A percentile compares a stretch with the other conserved stretches of the same genome.
Evolutionary conservation across 2,888 invertebrate genomes (phyloP).

Genomic region (Cataglyphis altisquamis): DNA sequence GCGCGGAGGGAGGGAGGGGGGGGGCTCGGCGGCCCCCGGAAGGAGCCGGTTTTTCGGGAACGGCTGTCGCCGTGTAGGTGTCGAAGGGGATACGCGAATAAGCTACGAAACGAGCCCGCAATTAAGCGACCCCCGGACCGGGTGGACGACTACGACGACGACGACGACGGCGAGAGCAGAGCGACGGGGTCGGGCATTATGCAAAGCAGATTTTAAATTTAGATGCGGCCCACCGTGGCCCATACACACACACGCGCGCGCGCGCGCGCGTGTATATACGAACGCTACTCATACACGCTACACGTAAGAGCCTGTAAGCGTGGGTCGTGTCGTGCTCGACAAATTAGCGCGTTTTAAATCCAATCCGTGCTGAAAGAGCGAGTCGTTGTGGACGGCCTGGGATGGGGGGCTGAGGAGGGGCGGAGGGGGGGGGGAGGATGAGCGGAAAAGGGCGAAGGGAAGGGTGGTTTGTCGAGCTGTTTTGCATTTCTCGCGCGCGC

Average conservation of each 20-base stretch:
- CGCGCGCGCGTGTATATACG: constrained; percentile 37
- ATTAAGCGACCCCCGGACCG: constrained; percentile 81
- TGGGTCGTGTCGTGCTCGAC: constrained; percentile 79
- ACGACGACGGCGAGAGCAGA: constrained; percentile 70
- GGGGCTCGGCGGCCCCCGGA: constrained; percentile 58
- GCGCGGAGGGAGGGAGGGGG: too few relatives aligned
- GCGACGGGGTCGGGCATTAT: constrained; percentile 82
- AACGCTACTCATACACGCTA: constrained; percentile 8
- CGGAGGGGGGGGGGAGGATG: constrained; percentile 9
- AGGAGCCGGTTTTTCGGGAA: constrained; percentile 80
- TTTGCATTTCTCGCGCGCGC: constrained; percentile 80
- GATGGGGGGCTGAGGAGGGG: not conserved
- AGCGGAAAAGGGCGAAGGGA: constrained; percentile 33
- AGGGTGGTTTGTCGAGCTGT: constrained; percentile 60
- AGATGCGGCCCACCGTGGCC: constrained; percentile 81
- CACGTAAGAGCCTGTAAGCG: constrained; percentile 62
- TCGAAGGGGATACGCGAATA: constrained; percentile 80
- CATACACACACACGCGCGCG: constrained; percentile 49
- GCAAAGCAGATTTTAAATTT: constrained; percentile 86
- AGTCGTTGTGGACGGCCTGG: constrained; percentile 63
- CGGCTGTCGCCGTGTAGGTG: constrained; percentile 82
- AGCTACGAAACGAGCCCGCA: constrained; percentile 82
- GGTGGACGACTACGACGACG: too few relatives aligned
- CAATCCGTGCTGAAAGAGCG: constrained; percentile 83
- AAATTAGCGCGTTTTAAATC: constrained; percentile 86